Evolutionary conservation across 2,888 invertebrate genomes (phyloP), one percentile per base, ranked within the genome.

Genomic region (Eupeodes latifasciatus): DNA sequence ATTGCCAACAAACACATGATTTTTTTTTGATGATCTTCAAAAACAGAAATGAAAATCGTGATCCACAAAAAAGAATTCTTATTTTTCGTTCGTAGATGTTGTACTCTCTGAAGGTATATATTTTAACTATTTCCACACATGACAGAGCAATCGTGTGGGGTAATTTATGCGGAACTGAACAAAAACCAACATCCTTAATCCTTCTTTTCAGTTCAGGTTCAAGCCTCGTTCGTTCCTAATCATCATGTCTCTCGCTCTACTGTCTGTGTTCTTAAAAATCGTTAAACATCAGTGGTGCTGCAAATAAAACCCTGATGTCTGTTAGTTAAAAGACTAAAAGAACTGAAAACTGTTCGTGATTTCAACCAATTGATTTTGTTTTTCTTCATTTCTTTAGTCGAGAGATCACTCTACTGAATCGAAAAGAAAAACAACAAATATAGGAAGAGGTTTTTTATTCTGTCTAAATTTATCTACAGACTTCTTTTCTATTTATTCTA

Each of bases 101-200:
- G 27, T 27, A 3, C 27, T 27, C 27, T 27, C 27, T 27, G 1
- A 5, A 40, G 9, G 40, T 40, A 40, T 40, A 40, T 82, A 67
- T 86, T 74, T 55, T 16, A 55, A 16, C 53, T 19, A 74, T 81
- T 78, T 88, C 88, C 88, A 88, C 88, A 88, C 88, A 88, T 88
- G 88, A 81, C 88, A 81, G 88, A 81, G 75, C 88, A 88, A 88
- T 88, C 88, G 88, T 88, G 88, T 88, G 81, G 81, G 77, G 81
- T 88, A 88, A 88, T 88, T 88, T 88, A 88, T 88, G 84, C 87
- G 87, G 80, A 88, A 87, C 87, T 80, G 66, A 83, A 53, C 72
- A 74, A 62, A 66, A 55, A 71, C 12, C n/a, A 16, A 72, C 69
- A 75, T 86, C 82, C 87, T 87, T 83, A 84, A 77, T 76, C 81